These are phyloP conservation scores for Thryonomys swinderianus DNA, from an alignment of 2,113 vertebrate species.

Conservation along the genomic window DNA sequence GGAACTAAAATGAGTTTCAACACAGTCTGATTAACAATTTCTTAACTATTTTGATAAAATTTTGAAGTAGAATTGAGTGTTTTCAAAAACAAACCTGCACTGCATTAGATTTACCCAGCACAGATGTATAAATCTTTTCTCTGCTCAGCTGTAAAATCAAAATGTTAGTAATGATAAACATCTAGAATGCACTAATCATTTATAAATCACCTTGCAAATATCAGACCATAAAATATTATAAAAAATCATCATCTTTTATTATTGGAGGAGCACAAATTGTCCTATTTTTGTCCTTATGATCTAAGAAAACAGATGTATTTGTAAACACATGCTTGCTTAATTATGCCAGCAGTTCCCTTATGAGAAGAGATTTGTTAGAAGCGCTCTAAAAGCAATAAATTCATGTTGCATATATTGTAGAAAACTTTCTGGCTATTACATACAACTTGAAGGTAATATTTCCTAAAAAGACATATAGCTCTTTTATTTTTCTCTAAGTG, in stretches of 20 bases:
- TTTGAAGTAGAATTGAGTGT: constrained; percentile 8
- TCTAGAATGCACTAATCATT: not conserved
- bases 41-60: not conserved
- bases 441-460: not conserved
- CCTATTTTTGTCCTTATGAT: not conserved
- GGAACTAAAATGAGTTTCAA: not conserved
- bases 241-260: constrained; percentile 8
- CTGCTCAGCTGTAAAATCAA: constrained; percentile 39
- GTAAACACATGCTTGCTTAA: not conserved
- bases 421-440: not conserved
- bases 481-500: not conserved
- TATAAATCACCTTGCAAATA: not conserved
- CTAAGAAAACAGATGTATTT: constrained; percentile 4
- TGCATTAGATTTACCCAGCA: not conserved
- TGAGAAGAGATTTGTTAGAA: not conserved
- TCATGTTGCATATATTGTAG: not conserved
- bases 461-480: not conserved
- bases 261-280: not conserved
- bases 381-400: not conserved
- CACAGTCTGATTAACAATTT: not conserved
- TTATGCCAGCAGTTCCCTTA: not conserved
- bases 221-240: constrained; percentile 13
- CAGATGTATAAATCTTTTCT: not conserved
- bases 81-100: not conserved
- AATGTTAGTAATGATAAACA: not conserved